Conservation (phyloP, 2,888 invertebrate species). For the Pristionchus mayeri region DNA sequence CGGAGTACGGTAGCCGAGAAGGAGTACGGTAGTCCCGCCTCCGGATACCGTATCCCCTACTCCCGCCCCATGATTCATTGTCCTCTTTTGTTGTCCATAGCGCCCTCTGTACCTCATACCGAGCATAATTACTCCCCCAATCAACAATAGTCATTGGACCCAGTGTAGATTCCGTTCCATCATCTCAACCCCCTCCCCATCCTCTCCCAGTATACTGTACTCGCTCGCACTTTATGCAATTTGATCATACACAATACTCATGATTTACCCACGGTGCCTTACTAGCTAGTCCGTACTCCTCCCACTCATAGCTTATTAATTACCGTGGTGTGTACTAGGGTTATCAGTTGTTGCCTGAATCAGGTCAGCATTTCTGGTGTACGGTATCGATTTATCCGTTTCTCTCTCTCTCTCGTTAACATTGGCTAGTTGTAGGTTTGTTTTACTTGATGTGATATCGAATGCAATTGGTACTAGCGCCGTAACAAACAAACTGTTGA, state of each 20-base stretch:
- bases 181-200: not conserved
- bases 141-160: not conserved
- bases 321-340: not conserved
- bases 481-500: conserved; percentile 16
- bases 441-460: not conserved
- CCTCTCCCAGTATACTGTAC: not conserved
- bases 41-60: not conserved
- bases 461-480: not conserved
- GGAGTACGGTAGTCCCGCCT: conserved; percentile 8
- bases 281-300: conserved; percentile 15
- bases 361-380: not conserved
- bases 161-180: not conserved
- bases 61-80: not conserved
- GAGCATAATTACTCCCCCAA: not conserved
- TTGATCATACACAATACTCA: not conserved
- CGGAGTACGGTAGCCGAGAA: not conserved
- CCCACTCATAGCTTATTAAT: not conserved
- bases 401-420: too few species aligned
- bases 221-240: not conserved
- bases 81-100: not conserved
- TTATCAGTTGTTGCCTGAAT: not conserved
- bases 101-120: not conserved
- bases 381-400: too few species aligned
- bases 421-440: not conserved
- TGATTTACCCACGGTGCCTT: conserved; percentile 2